Conservation (phyloP, 1,140 invertebrate genomes). For the Drosophila mojavensis region DNA sequence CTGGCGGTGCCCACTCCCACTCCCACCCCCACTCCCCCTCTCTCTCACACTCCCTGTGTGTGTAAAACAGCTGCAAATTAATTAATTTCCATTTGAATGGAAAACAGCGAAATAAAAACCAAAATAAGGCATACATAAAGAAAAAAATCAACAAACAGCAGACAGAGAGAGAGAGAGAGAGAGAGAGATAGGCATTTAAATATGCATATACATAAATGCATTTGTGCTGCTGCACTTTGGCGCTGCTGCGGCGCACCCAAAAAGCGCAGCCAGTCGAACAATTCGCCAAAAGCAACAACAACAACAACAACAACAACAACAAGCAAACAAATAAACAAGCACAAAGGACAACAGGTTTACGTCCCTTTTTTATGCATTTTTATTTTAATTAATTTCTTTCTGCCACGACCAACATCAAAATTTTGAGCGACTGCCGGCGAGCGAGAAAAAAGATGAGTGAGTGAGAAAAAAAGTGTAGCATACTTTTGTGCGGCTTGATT, state of each 20-base stretch:
- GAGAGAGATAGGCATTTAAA: conserved; percentile 42
- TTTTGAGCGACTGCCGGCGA: conserved; percentile 22
- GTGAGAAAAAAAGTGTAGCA: conserved; percentile 43
- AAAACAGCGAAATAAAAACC: conserved; percentile 55
- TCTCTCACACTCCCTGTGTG: background rate
- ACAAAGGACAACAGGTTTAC: conserved; percentile 39
- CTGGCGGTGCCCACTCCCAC: background rate
- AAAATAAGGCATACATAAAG: conserved; percentile 27
- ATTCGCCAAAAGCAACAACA: conserved; percentile 7
- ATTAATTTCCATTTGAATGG: conserved; percentile 79
- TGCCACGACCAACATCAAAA: conserved; percentile 36
- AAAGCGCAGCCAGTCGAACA: conserved; percentile 32
- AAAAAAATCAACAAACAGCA: conserved; percentile 9
- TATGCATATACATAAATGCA: conserved; percentile 42
- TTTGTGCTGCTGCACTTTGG: conserved; percentile 37
- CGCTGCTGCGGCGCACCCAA: conserved; percentile 23
- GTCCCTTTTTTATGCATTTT: background rate
- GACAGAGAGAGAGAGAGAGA: background rate
- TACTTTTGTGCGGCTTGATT: conserved; percentile 64
- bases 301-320: conserved; percentile 3
- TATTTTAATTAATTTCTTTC: conserved; percentile 51
- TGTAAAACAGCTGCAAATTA: conserved; percentile 60
- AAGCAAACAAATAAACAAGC: conserved; percentile 3
- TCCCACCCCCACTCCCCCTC: no score
- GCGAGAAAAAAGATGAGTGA: conserved; percentile 19